A percentile compares a stretch with the other conserved stretches of the same genome.
These are phyloP conservation scores for Sorex maritimensis DNA, from an alignment of 2,797 vertebrate genomes.

Conservation along the genomic window DNA sequence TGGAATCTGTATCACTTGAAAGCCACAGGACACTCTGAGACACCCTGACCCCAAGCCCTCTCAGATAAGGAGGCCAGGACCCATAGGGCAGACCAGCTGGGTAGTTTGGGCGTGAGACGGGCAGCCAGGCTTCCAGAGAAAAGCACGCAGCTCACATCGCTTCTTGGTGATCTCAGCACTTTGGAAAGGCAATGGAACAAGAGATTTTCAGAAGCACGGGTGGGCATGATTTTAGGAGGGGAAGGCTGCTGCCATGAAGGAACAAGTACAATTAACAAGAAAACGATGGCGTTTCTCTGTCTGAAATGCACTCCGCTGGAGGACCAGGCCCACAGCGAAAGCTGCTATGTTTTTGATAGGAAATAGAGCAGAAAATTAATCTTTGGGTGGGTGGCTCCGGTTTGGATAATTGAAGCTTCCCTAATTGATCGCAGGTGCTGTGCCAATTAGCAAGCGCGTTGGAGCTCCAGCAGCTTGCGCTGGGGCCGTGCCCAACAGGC, in stretches of 20 bases:
- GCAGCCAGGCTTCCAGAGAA: constrained; percentile 54
- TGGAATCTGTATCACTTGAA: neutral
- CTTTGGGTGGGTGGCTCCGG: constrained; percentile 82
- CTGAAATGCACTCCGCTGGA: constrained; percentile 71
- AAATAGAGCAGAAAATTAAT: constrained; percentile 85
- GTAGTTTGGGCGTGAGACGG: constrained; percentile 47
- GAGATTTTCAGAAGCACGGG: constrained; percentile 72
- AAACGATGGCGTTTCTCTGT: constrained; percentile 59
- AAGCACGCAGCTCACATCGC: constrained; percentile 59
- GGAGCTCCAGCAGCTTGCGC: constrained; percentile 43
- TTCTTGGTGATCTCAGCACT: constrained; percentile 79
- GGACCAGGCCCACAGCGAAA: constrained; percentile 77
- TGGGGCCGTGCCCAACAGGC: constrained; percentile 56
- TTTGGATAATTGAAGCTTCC: constrained; percentile 79
- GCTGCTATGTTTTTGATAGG: constrained; percentile 82
- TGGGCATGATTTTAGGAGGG: constrained; percentile 65
- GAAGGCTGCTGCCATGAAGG: constrained; percentile 66
- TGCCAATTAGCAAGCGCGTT: constrained; percentile 73
- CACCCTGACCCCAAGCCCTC: neutral
- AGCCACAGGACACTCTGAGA: constrained; percentile 44
- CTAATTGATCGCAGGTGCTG: constrained; percentile 82
- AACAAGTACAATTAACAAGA: constrained; percentile 74
- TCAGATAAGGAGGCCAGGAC: neutral
- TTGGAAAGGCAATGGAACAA: constrained; percentile 80
- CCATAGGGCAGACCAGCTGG: neutral